A percentile compares a stretch with the other conserved stretches of the same genome.
phyloP scores from a whole-genome alignment of 2,888 invertebrate genomes.

The Rotaria sp. region DNA sequence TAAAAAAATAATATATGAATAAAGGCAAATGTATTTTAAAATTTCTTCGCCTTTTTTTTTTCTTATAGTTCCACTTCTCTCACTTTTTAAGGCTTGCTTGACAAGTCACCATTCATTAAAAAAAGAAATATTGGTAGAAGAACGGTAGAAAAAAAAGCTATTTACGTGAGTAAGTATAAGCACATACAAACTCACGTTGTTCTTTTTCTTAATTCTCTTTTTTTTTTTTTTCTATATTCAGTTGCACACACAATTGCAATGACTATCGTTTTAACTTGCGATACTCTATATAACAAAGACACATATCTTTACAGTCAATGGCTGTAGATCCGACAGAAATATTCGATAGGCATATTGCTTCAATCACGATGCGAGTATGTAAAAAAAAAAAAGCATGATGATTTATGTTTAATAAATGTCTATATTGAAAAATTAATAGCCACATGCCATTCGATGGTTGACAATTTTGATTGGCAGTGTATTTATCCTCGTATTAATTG shows the following conservation, averaged over 20 bases:
- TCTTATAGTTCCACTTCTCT: neutral
- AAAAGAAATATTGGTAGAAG: neutral
- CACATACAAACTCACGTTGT: neutral
- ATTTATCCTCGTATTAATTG: neutral
- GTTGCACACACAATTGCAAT: neutral
- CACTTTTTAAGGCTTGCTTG: neutral
- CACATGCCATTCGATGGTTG: neutral
- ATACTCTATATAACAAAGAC: neutral
- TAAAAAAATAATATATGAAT: neutral
- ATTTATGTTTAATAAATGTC: neutral
- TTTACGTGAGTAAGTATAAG: neutral
- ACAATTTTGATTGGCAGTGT: neutral
- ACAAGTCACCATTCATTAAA: neutral
- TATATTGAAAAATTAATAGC: neutral
- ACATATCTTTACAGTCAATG: neutral
- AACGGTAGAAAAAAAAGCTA: neutral
- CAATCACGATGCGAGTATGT: neutral
- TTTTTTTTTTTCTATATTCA: neutral
- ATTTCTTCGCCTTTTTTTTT: neutral
- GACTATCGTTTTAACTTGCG: neutral
- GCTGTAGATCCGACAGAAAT: too few relatives aligned
- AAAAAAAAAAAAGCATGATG: neutral
- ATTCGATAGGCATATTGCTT: neutral
- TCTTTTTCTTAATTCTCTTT: neutral
- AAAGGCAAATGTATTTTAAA: too few relatives aligned